phyloP scores from a whole-genome alignment of 2,888 invertebrate genomes.

The Oasisia sp. region DNA sequence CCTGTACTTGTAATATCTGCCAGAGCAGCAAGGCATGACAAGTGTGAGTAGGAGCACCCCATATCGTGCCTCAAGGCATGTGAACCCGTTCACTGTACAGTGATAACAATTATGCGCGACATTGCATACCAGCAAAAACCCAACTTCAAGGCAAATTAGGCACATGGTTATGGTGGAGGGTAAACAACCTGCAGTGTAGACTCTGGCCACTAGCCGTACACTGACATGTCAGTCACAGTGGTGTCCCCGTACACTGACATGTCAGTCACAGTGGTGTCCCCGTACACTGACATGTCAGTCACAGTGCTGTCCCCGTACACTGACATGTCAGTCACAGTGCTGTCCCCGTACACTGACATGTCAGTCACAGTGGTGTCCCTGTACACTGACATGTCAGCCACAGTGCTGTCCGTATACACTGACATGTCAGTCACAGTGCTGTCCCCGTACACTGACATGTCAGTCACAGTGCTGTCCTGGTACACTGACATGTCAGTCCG shows the following conservation, averaged over 20 bases:
- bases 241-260: neutral
- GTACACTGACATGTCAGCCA: no score
- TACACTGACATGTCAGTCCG: no score
- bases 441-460: neutral
- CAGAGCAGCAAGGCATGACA: neutral
- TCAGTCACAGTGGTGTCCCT: neutral
- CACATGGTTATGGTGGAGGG: neutral
- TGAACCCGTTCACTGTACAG: neutral
- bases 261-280: neutral
- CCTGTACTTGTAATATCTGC: neutral
- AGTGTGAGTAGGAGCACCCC: neutral
- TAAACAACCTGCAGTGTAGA: neutral
- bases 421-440: neutral
- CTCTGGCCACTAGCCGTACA: no score
- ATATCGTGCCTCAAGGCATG: neutral
- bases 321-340: no score
- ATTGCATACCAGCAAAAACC: conserved; percentile 7
- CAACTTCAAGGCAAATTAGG: conserved; percentile 17
- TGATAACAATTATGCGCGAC: neutral
- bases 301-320: neutral
- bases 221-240: neutral
- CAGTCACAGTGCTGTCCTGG: neutral
- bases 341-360: no score
- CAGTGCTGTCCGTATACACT: no score
- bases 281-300: neutral